Evolutionary conservation across 2,113 vertebrate species (phyloP).

Genomic region (Tachuris rubrigastra): DNA sequence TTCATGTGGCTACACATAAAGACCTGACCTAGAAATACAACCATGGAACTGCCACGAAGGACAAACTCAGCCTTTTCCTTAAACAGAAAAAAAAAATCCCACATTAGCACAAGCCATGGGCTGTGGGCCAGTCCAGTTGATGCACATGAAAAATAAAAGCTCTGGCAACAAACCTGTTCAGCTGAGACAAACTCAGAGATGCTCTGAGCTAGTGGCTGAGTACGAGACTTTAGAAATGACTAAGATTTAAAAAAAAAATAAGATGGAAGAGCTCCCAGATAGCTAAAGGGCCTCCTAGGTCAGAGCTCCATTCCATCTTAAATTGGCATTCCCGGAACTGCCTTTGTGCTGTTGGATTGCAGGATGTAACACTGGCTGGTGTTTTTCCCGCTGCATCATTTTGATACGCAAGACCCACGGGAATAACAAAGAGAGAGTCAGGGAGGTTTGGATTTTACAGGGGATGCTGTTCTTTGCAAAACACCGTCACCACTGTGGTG

Average conservation of each 20-base stretch:
- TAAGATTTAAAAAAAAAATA: not conserved
- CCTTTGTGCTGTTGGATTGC: not conserved
- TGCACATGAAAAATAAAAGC: not conserved
- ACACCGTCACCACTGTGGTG: accelerated
- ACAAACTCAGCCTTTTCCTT: not conserved
- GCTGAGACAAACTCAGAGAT: not conserved
- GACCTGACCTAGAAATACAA: conserved; percentile 45
- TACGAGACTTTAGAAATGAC: not conserved
- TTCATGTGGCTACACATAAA: conserved; percentile 9
- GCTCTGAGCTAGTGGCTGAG: not conserved
- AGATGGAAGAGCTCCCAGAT: not conserved
- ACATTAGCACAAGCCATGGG: not conserved
- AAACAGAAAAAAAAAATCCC: not conserved
- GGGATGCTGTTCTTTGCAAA: not conserved
- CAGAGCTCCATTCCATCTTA: not conserved
- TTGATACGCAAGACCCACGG: not conserved
- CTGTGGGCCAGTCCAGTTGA: not conserved
- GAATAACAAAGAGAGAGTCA: not conserved
- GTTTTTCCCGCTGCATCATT: not conserved
- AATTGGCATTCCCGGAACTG: not conserved
- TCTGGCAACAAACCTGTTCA: not conserved
- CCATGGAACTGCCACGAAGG: not conserved
- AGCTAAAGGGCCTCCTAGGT: not conserved
- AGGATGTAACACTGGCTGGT: accelerated
- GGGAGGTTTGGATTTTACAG: not conserved